Conservation (phyloP, 2,113 vertebrate species). For the Datnioides undecimradiatus region DNA sequence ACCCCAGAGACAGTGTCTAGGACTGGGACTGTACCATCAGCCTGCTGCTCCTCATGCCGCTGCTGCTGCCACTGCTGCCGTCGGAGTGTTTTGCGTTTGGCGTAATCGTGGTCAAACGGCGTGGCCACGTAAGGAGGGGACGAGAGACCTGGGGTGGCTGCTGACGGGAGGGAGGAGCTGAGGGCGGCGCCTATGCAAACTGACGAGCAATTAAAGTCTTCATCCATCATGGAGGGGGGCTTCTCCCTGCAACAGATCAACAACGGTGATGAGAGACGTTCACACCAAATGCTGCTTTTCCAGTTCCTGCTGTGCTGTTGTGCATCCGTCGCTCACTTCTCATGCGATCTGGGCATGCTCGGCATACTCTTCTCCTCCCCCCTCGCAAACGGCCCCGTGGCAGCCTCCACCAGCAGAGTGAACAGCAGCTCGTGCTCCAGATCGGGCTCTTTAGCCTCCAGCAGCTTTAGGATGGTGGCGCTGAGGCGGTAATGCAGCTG, state of each 20-base stretch:
- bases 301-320: background rate
- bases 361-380: conserved; percentile 97
- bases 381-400: conserved; percentile 93
- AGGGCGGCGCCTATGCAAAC: conserved; percentile 83
- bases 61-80: conserved; percentile 87
- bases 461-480: conserved; percentile 95
- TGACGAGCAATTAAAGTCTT: conserved; percentile 94
- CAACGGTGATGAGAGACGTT: background rate
- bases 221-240: conserved; percentile 88
- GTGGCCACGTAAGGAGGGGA: conserved; percentile 98
- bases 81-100: conserved; percentile 99
- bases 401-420: conserved; percentile 91
- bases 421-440: conserved; percentile 91
- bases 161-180: conserved; percentile 87
- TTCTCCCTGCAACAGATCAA: conserved; percentile 88
- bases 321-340: conserved; percentile 88
- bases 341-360: conserved; percentile 89
- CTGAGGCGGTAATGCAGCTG: conserved; percentile 95
- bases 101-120: conserved; percentile 99
- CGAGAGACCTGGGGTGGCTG: conserved; percentile 97
- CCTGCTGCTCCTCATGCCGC: conserved; percentile 89
- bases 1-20: conserved; percentile 88
- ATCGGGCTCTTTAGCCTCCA: conserved; percentile 84
- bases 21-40: conserved; percentile 99
- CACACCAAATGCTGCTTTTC: background rate